Conservation (phyloP, 2,797 vertebrate genomes). For the Acanthiza pusilla region DNA sequence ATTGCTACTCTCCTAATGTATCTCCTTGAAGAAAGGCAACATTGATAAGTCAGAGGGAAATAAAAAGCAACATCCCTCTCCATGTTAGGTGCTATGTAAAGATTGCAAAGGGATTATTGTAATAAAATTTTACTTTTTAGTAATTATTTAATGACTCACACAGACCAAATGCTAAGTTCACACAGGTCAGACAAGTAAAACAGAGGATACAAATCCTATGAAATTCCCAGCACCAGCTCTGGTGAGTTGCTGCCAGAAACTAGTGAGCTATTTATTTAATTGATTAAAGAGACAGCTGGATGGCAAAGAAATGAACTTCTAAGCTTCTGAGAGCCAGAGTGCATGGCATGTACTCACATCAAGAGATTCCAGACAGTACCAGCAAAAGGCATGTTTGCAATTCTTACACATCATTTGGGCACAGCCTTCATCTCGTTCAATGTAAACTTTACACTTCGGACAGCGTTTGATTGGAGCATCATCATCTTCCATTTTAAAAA, state of each 20-base stretch:
- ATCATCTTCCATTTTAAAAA: conserved; percentile 77
- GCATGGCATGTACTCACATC: conserved; percentile 85
- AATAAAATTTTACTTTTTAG: not conserved
- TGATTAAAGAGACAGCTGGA: not conserved
- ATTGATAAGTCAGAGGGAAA: not conserved
- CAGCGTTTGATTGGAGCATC: conserved; percentile 96
- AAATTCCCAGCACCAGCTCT: not conserved
- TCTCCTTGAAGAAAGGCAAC: not conserved
- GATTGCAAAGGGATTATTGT: not conserved
- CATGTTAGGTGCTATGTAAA: not conserved
- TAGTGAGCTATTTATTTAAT: not conserved
- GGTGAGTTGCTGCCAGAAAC: not conserved
- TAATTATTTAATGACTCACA: not conserved
- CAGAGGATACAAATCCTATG: not conserved
- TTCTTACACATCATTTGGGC: conserved; percentile 99
- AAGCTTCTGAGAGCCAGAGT: not conserved
- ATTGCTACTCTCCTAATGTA: not conserved
- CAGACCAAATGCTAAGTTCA: not conserved
- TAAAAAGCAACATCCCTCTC: not conserved
- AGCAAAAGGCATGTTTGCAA: conserved; percentile 99
- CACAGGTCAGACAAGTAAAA: not conserved
- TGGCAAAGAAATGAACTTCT: not conserved
- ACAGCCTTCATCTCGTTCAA: conserved; percentile 95
- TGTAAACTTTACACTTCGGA: conserved; percentile 98
- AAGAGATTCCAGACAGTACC: conserved; percentile 98